Percentiles rank a stretch among this genome's conserved stretches.
These are phyloP conservation scores for Tachina lurida DNA, from an alignment of 2,888 invertebrate genomes.

Conservation along the genomic window DNA sequence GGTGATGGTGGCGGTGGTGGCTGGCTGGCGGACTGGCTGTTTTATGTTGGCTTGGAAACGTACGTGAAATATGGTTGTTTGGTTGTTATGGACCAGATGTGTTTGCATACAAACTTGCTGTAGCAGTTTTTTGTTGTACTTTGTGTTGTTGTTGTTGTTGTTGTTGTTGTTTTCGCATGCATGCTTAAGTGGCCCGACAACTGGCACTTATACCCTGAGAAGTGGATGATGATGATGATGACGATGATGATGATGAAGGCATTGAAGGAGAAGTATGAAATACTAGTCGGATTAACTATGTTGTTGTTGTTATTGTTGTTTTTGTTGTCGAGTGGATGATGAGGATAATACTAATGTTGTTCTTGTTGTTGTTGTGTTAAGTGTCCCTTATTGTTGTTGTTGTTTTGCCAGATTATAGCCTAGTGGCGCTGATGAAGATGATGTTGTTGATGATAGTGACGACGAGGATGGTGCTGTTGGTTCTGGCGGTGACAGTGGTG, in stretches of 20 bases:
- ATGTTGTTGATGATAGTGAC: conserved; percentile 49
- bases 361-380: conserved; percentile 43
- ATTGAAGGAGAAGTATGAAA: conserved; percentile 29
- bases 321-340: not conserved
- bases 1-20: not conserved
- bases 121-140: conserved; percentile 10
- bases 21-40: not conserved
- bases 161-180: conserved; percentile 53
- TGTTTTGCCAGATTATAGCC: conserved; percentile 58
- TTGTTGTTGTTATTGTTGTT: conserved; percentile 23
- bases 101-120: conserved; percentile 66
- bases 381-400: conserved; percentile 33
- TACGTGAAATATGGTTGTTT: conserved; percentile 59
- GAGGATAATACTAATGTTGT: conserved; percentile 44
- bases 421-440: conserved; percentile 68
- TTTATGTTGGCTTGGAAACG: conserved; percentile 21
- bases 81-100: conserved; percentile 69
- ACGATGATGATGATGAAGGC: conserved; percentile 52
- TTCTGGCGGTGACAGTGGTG: conserved; percentile 48
- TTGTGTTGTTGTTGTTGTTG: conserved; percentile 49
- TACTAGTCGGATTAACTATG: conserved; percentile 43
- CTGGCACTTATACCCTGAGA: conserved; percentile 69
- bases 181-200: conserved; percentile 71
- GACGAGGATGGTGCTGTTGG: conserved; percentile 35
- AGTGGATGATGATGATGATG: conserved; percentile 64